Evolutionary conservation across 2,888 invertebrate genomes (phyloP), one percentile per base, ranked within the genome.

Genomic region (Caenorhabditis wallacei): DNA sequence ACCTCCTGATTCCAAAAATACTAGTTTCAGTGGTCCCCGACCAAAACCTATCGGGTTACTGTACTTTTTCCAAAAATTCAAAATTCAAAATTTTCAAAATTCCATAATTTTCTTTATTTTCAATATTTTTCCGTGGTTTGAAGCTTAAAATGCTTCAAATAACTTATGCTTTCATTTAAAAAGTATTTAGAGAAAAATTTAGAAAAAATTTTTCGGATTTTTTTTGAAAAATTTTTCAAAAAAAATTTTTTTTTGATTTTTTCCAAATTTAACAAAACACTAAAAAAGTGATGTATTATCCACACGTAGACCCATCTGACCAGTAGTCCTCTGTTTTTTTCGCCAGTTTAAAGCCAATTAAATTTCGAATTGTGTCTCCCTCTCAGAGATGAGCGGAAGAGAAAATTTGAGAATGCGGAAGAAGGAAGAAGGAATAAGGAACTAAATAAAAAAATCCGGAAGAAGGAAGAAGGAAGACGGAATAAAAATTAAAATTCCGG

Each of bases 301-400:
- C 11, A 16, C 10, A 57, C n/a, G 18, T 35, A 26, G 13, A 16
- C n/a, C 4, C 8, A 16, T 13, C 46, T 63, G 63, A 63, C 64
- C 64, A 46, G 5, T 40, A 40, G 40, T 43, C 11, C 22, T 59
- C n/a, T n/a, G n/a, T n/a, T 2, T 40, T 40, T 40, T 22, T 24
- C 48, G 16, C 71, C 51, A 51, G 43, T 11, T 37, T 48, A 18
- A 43, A 48, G 30, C 64, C 72, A 72, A 72, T 72, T 72, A 72
- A 72, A 63, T 72, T 72, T 63, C 72, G 43, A 72, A 35, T 63
- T 61, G 59, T 54, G n/a, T n/a, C n/a, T n/a, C n/a, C n/a, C n/a
- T n/a, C n/a, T n/a, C n/a, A n/a, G n/a, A n/a, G n/a, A n/a, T n/a
- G n/a, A n/a, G n/a, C n/a, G n/a, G n/a, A n/a, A n/a, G n/a, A n/a